Evolutionary conservation across 1,140 invertebrate genomes (phyloP).

Genomic region (Grapholita molesta): DNA sequence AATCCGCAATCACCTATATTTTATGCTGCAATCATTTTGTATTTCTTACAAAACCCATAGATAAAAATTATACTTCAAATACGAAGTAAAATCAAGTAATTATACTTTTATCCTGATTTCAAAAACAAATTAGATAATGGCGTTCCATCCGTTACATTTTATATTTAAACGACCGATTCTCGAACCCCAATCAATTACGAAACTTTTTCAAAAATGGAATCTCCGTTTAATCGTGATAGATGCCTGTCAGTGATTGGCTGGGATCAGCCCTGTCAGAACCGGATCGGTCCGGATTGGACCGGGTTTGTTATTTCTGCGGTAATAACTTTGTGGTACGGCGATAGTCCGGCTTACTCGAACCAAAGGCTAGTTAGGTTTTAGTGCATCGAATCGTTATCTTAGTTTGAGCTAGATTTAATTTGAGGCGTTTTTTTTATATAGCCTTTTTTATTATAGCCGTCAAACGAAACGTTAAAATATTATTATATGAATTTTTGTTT

Average conservation of each 20-base stretch:
- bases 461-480: too few relatives aligned
- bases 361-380: neutral
- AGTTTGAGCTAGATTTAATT: neutral
- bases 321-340: neutral
- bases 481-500: too few relatives aligned
- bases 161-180: neutral
- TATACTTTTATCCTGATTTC: too few relatives aligned
- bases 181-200: constrained; percentile 4
- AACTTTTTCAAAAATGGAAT: constrained; percentile 8
- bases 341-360: neutral
- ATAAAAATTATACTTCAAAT: too few relatives aligned
- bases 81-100: too few relatives aligned
- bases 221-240: constrained; percentile 10
- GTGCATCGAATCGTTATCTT: neutral
- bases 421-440: too few relatives aligned
- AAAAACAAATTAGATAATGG: neutral
- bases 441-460: too few relatives aligned
- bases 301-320: constrained; percentile 9
- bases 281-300: neutral
- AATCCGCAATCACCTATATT: too few relatives aligned
- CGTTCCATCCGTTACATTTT: neutral
- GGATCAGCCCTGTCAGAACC: neutral
- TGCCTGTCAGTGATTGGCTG: constrained; percentile 14
- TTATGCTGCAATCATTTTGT: too few relatives aligned
- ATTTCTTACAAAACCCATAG: too few relatives aligned